phyloP scores from a whole-genome alignment of 2,797 vertebrate species.

The Acanthurus tractus region DNA sequence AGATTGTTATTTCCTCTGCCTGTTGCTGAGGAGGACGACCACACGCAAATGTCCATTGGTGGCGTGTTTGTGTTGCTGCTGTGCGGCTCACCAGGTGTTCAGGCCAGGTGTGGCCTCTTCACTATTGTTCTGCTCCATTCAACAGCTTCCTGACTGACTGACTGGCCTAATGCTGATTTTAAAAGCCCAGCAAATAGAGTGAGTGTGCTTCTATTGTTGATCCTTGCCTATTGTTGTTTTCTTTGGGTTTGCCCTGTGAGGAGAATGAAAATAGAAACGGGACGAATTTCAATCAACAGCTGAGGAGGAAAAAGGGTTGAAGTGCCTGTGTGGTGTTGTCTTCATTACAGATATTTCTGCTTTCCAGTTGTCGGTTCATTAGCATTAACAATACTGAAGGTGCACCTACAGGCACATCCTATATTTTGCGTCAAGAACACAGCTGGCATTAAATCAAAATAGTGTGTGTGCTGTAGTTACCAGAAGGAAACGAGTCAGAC shows the following conservation, averaged over 20 bases:
- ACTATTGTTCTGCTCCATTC: conserved; percentile 74
- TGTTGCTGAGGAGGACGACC: conserved; percentile 33
- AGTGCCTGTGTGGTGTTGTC: conserved; percentile 8
- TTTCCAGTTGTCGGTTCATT: not conserved
- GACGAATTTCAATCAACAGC: conserved; percentile 48
- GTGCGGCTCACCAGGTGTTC: conserved; percentile 74
- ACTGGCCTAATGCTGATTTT: conserved; percentile 56
- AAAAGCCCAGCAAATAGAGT: conserved; percentile 49
- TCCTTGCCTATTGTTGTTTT: conserved; percentile 43
- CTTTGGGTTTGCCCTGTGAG: conserved; percentile 24
- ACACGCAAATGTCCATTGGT: conserved; percentile 45
- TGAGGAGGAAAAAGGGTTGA: conserved; percentile 11
- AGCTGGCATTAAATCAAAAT: conserved; percentile 23
- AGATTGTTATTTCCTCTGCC: conserved; percentile 17
- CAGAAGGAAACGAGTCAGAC: conserved; percentile 60
- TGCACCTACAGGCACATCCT: conserved; percentile 16
- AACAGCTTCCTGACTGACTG: conserved; percentile 73
- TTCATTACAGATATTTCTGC: conserved; percentile 4
- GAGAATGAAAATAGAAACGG: conserved; percentile 36
- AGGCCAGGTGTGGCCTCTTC: conserved; percentile 76
- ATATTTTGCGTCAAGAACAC: not conserved
- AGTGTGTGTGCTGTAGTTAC: conserved; percentile 30
- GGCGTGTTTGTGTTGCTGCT: conserved; percentile 59
- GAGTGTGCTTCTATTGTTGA: conserved; percentile 39
- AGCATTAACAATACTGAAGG: not conserved